Conservation (phyloP, 2,113 vertebrate species). For the Rhinolophus ferrumequinum region DNA sequence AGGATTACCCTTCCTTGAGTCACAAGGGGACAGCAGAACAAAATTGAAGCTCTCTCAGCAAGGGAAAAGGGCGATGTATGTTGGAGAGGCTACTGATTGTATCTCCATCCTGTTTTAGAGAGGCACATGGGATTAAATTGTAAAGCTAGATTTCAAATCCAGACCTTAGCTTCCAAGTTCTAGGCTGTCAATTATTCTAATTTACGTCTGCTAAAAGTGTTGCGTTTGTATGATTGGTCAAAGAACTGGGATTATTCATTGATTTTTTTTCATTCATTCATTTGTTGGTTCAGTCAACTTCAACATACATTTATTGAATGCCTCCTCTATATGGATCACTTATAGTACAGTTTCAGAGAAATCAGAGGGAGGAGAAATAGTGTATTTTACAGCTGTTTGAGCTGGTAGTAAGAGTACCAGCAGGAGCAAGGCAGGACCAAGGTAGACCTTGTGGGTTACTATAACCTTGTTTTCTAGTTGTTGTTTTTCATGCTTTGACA, state of each 20-base stretch:
- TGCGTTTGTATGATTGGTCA: not conserved
- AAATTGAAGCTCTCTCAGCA: not conserved
- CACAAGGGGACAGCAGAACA: not conserved
- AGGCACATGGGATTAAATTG: not conserved
- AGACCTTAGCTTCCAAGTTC: not conserved
- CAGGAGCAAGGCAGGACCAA: not conserved
- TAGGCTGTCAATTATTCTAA: not conserved
- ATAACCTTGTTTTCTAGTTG: not conserved
- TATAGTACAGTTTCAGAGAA: not conserved
- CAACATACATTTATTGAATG: not conserved
- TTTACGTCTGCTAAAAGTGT: not conserved
- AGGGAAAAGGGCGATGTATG: not conserved
- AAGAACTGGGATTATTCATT: not conserved
- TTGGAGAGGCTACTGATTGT: not conserved
- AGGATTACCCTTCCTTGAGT: not conserved
- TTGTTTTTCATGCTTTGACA: constrained; percentile 1
- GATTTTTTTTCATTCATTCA: not conserved
- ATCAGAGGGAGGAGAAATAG: not conserved
- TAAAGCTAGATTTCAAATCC: not conserved
- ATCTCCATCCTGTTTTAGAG: not conserved
- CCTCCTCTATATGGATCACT: not conserved
- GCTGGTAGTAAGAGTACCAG: not conserved
- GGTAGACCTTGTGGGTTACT: not conserved
- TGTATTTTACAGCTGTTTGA: not conserved
- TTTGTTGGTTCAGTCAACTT: not conserved